A percentile compares a stretch with the other conserved stretches of the same genome.
Conservation (phyloP, 2,113 vertebrate genomes). For the Nematolebias whitei region DNA sequence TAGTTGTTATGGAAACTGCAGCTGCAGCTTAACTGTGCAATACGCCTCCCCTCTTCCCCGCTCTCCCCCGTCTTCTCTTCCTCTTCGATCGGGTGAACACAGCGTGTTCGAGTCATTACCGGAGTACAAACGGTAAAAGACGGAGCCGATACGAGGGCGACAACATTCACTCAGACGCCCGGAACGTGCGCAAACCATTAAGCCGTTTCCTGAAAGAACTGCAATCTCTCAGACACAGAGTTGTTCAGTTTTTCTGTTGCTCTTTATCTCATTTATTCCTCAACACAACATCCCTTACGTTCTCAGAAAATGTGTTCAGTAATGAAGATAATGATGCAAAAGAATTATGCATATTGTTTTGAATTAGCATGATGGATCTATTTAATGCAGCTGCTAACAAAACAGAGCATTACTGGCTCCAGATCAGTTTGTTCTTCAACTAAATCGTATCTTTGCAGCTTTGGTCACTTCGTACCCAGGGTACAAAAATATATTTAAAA, state of each 20-base stretch:
- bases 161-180: slow-evolving; percentile 33
- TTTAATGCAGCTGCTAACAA: no score
- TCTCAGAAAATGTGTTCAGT: no score
- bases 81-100: slow-evolving; percentile 64
- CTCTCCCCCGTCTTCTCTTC: slow-evolving; percentile 38
- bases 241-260: neutral
- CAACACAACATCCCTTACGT: neutral
- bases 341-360: no score
- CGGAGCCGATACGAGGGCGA: slow-evolving; percentile 45
- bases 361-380: no score
- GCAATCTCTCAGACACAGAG: neutral
- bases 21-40: slow-evolving; percentile 68
- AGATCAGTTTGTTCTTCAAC: no score
- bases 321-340: no score
- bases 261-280: neutral
- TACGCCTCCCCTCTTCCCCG: slow-evolving; percentile 50
- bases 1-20: slow-evolving; percentile 84
- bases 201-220: neutral
- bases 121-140: slow-evolving; percentile 67
- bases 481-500: no score
- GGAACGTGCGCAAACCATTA: slow-evolving; percentile 31
- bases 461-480: no score
- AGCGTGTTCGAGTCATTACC: slow-evolving; percentile 68
- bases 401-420: no score
- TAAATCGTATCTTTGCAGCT: no score